A percentile compares a stretch with the other conserved stretches of the same genome.
Evolutionary conservation across 1,140 invertebrate species (phyloP).

Genomic region (Mactra quadrangularis): DNA sequence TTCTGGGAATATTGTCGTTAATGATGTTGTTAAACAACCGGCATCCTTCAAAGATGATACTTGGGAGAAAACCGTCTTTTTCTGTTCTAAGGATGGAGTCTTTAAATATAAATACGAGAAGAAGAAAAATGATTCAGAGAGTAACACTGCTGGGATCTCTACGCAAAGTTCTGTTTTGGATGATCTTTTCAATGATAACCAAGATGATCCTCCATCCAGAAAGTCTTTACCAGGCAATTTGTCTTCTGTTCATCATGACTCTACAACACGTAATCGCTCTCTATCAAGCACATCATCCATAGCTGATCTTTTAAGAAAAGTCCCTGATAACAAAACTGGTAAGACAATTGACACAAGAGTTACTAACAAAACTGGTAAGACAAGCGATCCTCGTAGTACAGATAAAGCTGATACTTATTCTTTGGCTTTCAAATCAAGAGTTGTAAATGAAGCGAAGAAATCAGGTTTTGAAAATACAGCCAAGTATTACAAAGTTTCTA

Average conservation of each 20-base stretch:
- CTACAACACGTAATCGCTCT: too few relatives aligned
- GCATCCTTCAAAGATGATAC: background rate
- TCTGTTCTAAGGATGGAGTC: constrained; percentile 42
- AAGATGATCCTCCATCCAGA: too few relatives aligned
- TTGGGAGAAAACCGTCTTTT: constrained; percentile 43
- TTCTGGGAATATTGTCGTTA: background rate
- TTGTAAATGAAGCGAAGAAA: constrained; percentile 47
- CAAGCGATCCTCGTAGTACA: background rate
- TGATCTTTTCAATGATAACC: background rate
- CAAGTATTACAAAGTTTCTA: constrained; percentile 44
- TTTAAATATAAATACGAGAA: constrained; percentile 47
- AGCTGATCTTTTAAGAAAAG: background rate
- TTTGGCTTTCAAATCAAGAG: constrained; percentile 29
- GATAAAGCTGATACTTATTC: background rate
- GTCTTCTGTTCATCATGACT: too few relatives aligned
- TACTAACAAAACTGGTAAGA: background rate
- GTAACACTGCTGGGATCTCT: too few relatives aligned
- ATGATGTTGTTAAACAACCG: background rate
- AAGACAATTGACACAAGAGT: background rate
- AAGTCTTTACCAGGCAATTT: too few relatives aligned
- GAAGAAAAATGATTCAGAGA: background rate
- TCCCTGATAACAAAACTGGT: too few relatives aligned
- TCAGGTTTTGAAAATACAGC: constrained; percentile 55
- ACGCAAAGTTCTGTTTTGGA: constrained; percentile 7
- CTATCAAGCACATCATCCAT: background rate